These are phyloP conservation scores for Osmerus eperlanus DNA, from an alignment of 2,113 vertebrate genomes.

Conservation along the genomic window DNA sequence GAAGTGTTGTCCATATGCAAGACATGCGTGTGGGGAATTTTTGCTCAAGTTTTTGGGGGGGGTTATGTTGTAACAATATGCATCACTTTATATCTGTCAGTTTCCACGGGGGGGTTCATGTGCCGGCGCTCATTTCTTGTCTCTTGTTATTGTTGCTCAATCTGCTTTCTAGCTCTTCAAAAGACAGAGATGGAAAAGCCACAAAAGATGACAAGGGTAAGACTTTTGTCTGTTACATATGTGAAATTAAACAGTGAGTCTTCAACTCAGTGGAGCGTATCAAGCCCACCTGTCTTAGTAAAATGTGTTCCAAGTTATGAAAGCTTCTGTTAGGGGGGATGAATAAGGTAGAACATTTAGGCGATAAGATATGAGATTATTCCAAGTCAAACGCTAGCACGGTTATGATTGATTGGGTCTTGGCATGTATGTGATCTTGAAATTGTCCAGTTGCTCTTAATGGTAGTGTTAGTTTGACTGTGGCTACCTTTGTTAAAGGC, in stretches of 20 bases:
- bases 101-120: conserved; percentile 28
- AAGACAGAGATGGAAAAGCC: conserved; percentile 93
- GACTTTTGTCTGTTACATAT: conserved; percentile 13
- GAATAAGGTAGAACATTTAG: no score
- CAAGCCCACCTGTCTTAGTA: not conserved
- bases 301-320: no score
- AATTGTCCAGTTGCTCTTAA: no score
- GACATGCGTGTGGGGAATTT: conserved; percentile 77
- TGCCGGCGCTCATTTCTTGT: conserved; percentile 58
- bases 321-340: no score
- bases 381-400: no score
- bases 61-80: conserved; percentile 26
- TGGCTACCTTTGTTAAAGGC: no score
- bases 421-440: no score
- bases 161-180: conserved; percentile 90
- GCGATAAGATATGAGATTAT: no score
- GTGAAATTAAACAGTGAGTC: not conserved
- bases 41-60: conserved; percentile 36
- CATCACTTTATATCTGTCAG: conserved; percentile 41
- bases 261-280: not conserved
- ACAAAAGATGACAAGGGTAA: conserved; percentile 96
- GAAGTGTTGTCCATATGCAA: conserved; percentile 84
- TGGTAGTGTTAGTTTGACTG: no score
- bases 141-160: conserved; percentile 79
- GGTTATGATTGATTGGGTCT: no score